Evolutionary conservation across 2,113 vertebrate genomes (phyloP).

Genomic region (Elephantulus edwardii): DNA sequence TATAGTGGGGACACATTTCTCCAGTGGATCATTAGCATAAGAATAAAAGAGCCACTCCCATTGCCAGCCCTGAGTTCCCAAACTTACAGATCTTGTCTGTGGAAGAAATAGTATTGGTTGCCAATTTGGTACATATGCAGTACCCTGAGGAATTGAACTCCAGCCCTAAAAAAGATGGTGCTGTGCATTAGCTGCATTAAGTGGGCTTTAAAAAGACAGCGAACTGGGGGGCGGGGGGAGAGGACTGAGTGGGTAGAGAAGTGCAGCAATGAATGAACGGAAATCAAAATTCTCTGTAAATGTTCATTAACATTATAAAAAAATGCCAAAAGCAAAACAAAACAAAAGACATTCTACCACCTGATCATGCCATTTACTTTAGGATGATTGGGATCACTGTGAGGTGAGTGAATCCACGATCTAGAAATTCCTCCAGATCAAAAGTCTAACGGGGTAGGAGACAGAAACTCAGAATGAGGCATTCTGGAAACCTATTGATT

Average conservation of each 20-base stretch:
- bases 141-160: slow-evolving; percentile 4
- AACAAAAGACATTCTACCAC: not conserved
- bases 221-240: too few species aligned
- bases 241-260: too few species aligned
- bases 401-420: not conserved
- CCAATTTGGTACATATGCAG: not conserved
- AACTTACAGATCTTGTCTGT: not conserved
- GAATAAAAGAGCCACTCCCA: not conserved
- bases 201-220: not conserved
- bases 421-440: not conserved
- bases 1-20: not conserved
- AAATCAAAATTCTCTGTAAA: too few species aligned
- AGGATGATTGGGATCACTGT: not conserved
- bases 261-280: too few species aligned
- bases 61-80: not conserved
- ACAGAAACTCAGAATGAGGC: not conserved
- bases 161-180: not conserved
- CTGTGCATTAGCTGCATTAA: not conserved
- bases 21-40: not conserved
- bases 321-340: too few species aligned
- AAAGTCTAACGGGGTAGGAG: not conserved
- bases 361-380: not conserved
- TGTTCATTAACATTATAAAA: too few species aligned
- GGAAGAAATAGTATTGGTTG: not conserved
- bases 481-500: slow-evolving; percentile 23